These are phyloP conservation scores for Palythoa grandiflora DNA, from an alignment of 92 coral and sea anemone genomes.

Conservation along the genomic window DNA sequence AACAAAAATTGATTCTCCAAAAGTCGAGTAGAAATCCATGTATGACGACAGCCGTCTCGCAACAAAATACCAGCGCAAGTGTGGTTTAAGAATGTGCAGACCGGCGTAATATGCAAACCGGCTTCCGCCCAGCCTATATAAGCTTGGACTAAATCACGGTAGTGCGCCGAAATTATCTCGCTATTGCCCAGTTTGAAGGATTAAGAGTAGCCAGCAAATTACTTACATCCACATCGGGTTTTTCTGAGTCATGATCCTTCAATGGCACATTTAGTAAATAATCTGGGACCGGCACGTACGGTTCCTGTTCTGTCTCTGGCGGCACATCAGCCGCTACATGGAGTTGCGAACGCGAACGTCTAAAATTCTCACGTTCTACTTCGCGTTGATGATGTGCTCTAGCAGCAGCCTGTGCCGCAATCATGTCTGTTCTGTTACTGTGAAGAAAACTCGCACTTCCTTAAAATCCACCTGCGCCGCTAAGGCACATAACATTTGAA, in stretches of 20 bases:
- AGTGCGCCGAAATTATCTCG: constrained; percentile 32
- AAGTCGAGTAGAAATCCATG: constrained; percentile 3
- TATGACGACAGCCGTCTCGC: constrained; percentile 22
- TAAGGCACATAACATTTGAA: constrained; percentile 98
- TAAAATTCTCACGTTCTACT: constrained; percentile 74
- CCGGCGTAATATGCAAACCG: background rate
- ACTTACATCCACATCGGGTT: constrained; percentile 85
- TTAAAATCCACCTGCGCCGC: constrained; percentile 93
- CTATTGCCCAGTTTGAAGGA: constrained; percentile 43
- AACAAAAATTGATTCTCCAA: constrained; percentile 31
- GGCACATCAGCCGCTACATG: constrained; percentile 55
- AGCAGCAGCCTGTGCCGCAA: constrained; percentile 94
- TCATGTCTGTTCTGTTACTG: constrained; percentile 84
- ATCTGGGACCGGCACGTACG: constrained; percentile 75
- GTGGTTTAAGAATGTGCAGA: constrained; percentile 42
- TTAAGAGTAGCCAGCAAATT: constrained; percentile 47
- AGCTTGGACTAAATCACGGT: constrained; percentile 28
- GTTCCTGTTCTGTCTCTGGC: constrained; percentile 69
- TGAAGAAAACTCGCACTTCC: constrained; percentile 86
- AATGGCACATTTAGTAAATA: constrained; percentile 97
- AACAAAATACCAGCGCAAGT: constrained; percentile 34
- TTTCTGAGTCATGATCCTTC: constrained; percentile 86
- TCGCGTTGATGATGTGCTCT: constrained; percentile 78
- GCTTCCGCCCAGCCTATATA: constrained; percentile 44
- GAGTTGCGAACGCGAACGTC: constrained; percentile 86